A percentile compares a stretch with the other conserved stretches of the same genome.
phyloP scores from a whole-genome alignment of 2,888 invertebrate genomes.

The Ormyrus nitidulus region DNA sequence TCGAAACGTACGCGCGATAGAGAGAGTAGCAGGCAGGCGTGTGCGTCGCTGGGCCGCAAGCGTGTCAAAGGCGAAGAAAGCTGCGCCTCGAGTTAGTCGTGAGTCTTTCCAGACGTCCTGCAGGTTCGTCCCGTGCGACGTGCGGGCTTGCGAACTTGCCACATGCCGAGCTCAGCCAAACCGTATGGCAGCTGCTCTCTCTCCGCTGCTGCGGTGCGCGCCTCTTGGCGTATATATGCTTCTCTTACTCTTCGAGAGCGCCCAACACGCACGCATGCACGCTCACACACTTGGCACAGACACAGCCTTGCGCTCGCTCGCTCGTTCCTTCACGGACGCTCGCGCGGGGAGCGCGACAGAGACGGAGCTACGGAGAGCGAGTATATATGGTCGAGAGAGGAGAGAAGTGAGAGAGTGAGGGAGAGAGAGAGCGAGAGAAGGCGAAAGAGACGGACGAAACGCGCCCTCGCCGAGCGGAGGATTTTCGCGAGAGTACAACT shows the following conservation, averaged over 20 bases:
- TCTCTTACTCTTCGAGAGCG: neutral
- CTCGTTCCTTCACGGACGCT: neutral
- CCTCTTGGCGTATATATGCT: slow-evolving; percentile 33
- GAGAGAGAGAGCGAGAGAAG: slow-evolving; percentile 1
- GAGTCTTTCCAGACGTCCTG: slow-evolving; percentile 12
- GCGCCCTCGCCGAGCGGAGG: slow-evolving; percentile 45
- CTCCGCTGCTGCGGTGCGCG: slow-evolving; percentile 27
- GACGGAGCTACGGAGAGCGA: slow-evolving; percentile 5
- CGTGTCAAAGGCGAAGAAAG: neutral
- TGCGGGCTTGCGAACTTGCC: slow-evolving; percentile 42
- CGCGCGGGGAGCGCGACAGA: neutral
- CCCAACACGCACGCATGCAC: too few relatives aligned
- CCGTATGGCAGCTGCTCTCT: slow-evolving; percentile 52
- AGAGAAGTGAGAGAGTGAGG: neutral
- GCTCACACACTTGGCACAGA: neutral
- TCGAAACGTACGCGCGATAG: slow-evolving; percentile 1
- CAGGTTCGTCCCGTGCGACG: slow-evolving; percentile 38
- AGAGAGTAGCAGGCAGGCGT: slow-evolving; percentile 1
- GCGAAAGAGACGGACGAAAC: slow-evolving; percentile 41
- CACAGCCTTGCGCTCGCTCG: slow-evolving; percentile 1
- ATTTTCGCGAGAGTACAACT: slow-evolving; percentile 45
- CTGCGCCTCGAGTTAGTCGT: neutral
- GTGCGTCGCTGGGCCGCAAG: neutral
- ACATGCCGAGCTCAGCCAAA: slow-evolving; percentile 54
- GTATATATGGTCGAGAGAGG: neutral